Conservation (phyloP, 2,888 invertebrate genomes). For the Mycalesis mineus region DNA sequence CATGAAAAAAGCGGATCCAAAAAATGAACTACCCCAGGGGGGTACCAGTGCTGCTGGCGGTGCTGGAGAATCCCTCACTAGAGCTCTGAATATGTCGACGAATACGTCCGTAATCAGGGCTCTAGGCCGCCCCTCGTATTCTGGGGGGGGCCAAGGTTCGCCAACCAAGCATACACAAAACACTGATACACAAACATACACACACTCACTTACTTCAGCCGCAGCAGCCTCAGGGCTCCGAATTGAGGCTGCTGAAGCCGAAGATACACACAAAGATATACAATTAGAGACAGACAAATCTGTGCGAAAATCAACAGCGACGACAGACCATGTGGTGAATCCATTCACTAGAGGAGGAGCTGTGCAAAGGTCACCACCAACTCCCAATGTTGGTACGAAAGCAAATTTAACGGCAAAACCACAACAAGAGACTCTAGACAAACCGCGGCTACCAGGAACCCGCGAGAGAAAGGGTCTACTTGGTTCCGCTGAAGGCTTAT, state of each 20-base stretch:
- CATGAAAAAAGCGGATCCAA: neutral
- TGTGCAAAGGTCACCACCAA: neutral
- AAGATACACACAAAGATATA: neutral
- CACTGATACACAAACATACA: neutral
- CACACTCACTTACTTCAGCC: neutral
- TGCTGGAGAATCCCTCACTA: neutral
- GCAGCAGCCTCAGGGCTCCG: neutral
- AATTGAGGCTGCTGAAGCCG: neutral
- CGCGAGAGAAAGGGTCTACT: neutral
- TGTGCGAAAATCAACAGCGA: neutral
- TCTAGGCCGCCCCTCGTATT: neutral
- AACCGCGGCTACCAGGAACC: neutral
- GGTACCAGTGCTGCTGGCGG: neutral
- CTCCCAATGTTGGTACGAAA: neutral
- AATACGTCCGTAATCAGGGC: neutral
- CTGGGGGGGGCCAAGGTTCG: neutral
- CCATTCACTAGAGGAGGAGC: neutral
- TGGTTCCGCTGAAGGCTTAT: neutral
- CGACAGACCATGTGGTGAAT: neutral
- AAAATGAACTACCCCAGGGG: neutral
- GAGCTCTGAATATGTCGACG: neutral
- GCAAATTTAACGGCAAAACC: neutral
- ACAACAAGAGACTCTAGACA: neutral
- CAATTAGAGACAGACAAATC: neutral
- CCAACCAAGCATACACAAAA: neutral